Evolutionary conservation across 2,113 vertebrate genomes (phyloP).

Genomic region (Triplophysa rosa): DNA sequence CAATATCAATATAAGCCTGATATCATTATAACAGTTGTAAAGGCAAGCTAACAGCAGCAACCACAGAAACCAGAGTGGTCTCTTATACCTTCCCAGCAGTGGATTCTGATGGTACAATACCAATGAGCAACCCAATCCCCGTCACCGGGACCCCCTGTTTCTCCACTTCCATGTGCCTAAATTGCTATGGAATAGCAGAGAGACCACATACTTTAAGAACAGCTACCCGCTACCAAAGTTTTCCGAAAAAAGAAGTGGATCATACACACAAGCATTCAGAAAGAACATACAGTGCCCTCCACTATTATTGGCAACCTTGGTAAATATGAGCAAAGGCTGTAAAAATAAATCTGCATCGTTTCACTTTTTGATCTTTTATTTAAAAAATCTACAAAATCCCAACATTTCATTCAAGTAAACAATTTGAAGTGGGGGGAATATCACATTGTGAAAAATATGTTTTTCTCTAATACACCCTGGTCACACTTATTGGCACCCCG

Average conservation of each 20-base stretch:
- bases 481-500: no score
- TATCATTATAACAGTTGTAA: no score
- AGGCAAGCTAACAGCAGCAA: slow-evolving; percentile 4
- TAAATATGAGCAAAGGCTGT: no score
- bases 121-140: slow-evolving; percentile 74
- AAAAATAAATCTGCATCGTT: no score
- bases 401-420: no score
- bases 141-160: slow-evolving; percentile 75
- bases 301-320: no score
- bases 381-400: no score
- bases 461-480: no score
- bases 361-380: no score
- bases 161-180: slow-evolving; percentile 75
- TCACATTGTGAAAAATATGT: no score
- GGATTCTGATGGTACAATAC: slow-evolving; percentile 68
- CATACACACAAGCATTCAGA: slow-evolving; percentile 36
- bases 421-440: no score
- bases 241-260: slow-evolving; percentile 38
- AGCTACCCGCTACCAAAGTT: background rate
- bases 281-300: background rate
- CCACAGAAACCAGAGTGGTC: slow-evolving; percentile 3
- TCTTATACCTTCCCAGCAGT: slow-evolving; percentile 69
- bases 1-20: background rate
- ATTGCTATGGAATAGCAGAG: slow-evolving; percentile 64
- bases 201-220: slow-evolving; percentile 48